Base-by-base conservation (phyloP, 1,140 invertebrate genomes). In the Ooceraea biroi region DNA sequence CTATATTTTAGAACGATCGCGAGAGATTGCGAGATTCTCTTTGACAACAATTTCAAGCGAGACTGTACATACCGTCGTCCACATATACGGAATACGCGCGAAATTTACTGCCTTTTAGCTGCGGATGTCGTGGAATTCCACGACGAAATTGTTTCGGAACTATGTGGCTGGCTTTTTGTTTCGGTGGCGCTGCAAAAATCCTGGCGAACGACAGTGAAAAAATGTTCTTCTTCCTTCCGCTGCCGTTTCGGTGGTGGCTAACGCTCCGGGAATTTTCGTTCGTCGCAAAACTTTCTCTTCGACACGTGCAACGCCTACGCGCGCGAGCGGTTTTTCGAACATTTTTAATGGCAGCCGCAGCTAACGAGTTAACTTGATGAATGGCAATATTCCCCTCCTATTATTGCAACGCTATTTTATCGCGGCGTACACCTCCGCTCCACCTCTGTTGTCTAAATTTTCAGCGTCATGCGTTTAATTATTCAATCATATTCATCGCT, bases 111-210 rank as follows among this genome's bases (percentile, higher is more conserved):
- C 86, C 61, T 72, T 89, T 87, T 89, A 87, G 19, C 60, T 71
- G 36, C 55, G 76, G 27, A 77, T 63, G 87, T 83, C 85, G 88
- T 63, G 76, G 52, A 78, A 89, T 89, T 87, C 85, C 88, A 55
- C 71, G 82, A 80, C 76, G 61, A 69, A 89, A 89, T 89, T 89
- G 85, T 89, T 89, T 87, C 82, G 76, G 50, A 89, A 89, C 88
- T 89, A 89, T 89, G 88, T 84, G 76, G 72, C 55, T 63, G 58
- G 72, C 44, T 88, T 85, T 88, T 89, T 85, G 55, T 88, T 85
- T 66, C 76, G 74, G 25, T 63, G 63, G 1, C 19, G 57, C 46
- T 27, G 52, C 82, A 82, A 85, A 88, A 88, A 85, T 77, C 69
- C 86, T 66, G 19, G 27, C 52, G 65, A 66, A 84, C 85, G 82